phyloP scores from a whole-genome alignment of 2,888 invertebrate species.

The Aricia artaxerxes region DNA sequence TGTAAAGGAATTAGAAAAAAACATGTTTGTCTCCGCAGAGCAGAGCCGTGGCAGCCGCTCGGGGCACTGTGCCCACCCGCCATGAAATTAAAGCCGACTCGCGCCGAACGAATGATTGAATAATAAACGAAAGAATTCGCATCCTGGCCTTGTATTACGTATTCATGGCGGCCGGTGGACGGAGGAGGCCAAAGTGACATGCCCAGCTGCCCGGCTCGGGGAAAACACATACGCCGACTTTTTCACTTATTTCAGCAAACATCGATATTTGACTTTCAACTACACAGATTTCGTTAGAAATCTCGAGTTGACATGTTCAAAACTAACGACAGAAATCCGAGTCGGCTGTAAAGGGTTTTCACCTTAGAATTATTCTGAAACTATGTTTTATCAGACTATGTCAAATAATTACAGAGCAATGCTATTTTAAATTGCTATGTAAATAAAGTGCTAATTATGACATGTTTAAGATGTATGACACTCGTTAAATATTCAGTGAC shows the following conservation, averaged over 20 bases:
- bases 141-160: conserved; percentile 78
- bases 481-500: not conserved
- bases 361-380: too few relatives aligned
- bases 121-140: conserved; percentile 81
- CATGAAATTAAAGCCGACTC: conserved; percentile 81
- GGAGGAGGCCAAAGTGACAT: conserved; percentile 48
- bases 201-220: conserved; percentile 46
- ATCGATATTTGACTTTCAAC: conserved; percentile 29
- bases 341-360: too few relatives aligned
- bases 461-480: too few relatives aligned
- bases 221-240: conserved; percentile 33
- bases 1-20: conserved; percentile 27
- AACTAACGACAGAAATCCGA: not conserved
- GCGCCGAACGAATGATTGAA: conserved; percentile 80
- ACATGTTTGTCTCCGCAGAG: conserved; percentile 59
- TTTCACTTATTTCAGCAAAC: conserved; percentile 25
- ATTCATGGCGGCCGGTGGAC: conserved; percentile 76
- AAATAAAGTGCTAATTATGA: too few relatives aligned
- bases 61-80: conserved; percentile 75
- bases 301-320: not conserved
- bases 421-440: too few relatives aligned
- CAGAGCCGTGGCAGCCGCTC: conserved; percentile 54
- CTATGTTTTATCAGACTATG: too few relatives aligned
- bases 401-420: too few relatives aligned
- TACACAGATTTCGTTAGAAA: conserved; percentile 22